Base-by-base conservation (phyloP, 2,797 vertebrate species). In the Arrhamphus sclerolepis region DNA sequence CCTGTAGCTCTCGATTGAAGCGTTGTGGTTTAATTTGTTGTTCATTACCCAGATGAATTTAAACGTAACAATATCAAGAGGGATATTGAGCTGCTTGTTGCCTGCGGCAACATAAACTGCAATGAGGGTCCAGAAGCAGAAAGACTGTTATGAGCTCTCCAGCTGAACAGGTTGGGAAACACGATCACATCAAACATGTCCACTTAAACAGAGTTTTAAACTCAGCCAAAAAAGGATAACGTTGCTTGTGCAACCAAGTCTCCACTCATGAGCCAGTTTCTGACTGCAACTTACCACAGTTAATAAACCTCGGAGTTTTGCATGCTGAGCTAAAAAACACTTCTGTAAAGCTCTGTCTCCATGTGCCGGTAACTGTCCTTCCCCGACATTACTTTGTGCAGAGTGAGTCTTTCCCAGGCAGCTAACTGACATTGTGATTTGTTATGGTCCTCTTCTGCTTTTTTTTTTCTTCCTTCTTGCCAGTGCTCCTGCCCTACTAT, bases 341-440 rank as follows among this genome's bases (percentile, higher is more conserved):
- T 7, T 29, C 7, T 57, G 58, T 63, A 46, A 19, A 50, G 13
- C 54, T 55, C 38, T 4, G 26, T 48, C 46, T 52, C 56, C 11
- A 53, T 14, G 52, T 75, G 74, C 64, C 66, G 9, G 62, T 13
- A 57, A 38, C 34, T 38, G 34, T 38, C 67, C 70, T 39, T 10
- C 57, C 68, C 41, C 69, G 55, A 67, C 80, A 60, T 77, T 67
- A 67, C 76, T 81, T 61, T 67, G 77, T 69, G 61, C 61, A 47
- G 79, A 84, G 76, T 70, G 75, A 80, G 81, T 89, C 90, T 56
- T 92, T 93, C 89, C 91, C 92, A 91, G 92, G 92, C 90, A 93
- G 93, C 91, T 87, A 87, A 90, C 90, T 92, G 92, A 93, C 94
- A 93, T 81, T 90, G 92, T 90, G 93, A 94, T 95, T 93, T 92